phyloP scores from a whole-genome alignment of 2,113 vertebrate genomes.

The Lota lota region DNA sequence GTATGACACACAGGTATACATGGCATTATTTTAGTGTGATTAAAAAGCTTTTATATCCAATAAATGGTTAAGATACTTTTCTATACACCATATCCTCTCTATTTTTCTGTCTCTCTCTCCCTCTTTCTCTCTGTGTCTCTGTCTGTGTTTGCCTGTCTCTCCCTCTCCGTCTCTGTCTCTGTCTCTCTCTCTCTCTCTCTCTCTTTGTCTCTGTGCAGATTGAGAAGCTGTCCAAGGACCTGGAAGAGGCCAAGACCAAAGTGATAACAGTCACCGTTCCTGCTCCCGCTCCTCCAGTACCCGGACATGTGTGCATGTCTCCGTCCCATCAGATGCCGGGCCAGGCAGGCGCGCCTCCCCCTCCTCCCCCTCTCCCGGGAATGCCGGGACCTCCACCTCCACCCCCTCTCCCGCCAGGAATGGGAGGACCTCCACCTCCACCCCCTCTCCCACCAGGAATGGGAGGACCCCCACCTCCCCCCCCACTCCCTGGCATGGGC shows the following conservation, averaged over 20 bases:
- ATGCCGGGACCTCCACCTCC: conserved; percentile 23
- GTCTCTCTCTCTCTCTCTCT: conserved; percentile 17
- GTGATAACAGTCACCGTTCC: conserved; percentile 66
- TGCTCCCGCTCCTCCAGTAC: conserved; percentile 46
- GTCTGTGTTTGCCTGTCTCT: conserved; percentile 17
- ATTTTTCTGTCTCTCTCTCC: conserved; percentile 22
- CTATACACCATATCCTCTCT: too few relatives aligned
- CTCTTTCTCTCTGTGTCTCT: not conserved
- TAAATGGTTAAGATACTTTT: too few relatives aligned
- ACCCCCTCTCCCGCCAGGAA: conserved; percentile 11
- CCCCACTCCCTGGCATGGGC: not conserved
- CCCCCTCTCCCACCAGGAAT: conserved; percentile 13
- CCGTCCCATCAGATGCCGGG: too few relatives aligned
- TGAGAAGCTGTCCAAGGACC: conserved; percentile 78
- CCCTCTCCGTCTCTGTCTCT: conserved; percentile 24
- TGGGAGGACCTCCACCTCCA: conserved; percentile 23
- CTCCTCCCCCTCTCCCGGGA: conserved; percentile 43
- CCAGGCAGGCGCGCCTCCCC: conserved; percentile 15
- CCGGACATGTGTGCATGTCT: conserved; percentile 24
- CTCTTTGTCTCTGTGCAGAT: conserved; percentile 57
- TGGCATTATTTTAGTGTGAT: too few relatives aligned
- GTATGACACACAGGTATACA: too few relatives aligned
- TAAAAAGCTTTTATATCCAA: too few relatives aligned
- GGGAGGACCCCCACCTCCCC: conserved; percentile 25
- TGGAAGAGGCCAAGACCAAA: conserved; percentile 78